Percentiles rank a stretch among this genome's conserved stretches.
Conservation (phyloP, 2,113 vertebrate species). For the Pygoscelis antarcticus region DNA sequence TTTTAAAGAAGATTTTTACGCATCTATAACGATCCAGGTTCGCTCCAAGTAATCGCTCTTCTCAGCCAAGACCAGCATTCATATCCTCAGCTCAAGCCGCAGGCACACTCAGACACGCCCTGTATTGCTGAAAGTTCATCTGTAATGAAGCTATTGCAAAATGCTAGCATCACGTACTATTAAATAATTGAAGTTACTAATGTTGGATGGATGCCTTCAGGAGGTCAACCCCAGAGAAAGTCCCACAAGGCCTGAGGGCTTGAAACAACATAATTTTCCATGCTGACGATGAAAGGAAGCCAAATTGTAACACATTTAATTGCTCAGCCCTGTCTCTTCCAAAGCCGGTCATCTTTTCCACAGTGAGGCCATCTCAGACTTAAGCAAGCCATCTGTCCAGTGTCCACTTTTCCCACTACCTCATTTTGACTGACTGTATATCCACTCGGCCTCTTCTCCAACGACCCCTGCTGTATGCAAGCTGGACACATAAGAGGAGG, state of each 20-base stretch:
- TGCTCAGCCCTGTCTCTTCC: constrained; percentile 35
- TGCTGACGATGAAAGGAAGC: constrained; percentile 31
- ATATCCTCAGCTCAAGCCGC: background rate
- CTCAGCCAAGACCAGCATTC: background rate
- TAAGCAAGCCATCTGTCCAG: constrained; percentile 48
- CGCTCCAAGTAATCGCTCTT: background rate
- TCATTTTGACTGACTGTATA: constrained; percentile 20
- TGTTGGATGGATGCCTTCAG: constrained; percentile 29
- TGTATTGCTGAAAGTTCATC: background rate
- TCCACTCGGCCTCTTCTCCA: constrained; percentile 1
- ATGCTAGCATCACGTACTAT: background rate
- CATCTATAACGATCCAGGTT: background rate
- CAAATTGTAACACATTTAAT: constrained; percentile 57
- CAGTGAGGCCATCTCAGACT: constrained; percentile 49
- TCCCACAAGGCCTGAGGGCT: constrained; percentile 51
- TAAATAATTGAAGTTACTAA: constrained; percentile 13
- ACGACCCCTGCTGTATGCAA: background rate
- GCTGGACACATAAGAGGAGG: background rate
- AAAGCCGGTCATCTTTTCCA: constrained; percentile 68
- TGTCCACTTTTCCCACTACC: constrained; percentile 63
- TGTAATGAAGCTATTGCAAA: constrained; percentile 9
- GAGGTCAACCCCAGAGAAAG: constrained; percentile 52
- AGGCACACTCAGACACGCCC: constrained; percentile 42
- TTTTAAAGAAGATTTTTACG: background rate
- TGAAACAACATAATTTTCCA: constrained; percentile 62